Base-by-base conservation (phyloP, 2,113 vertebrate species). In the Tympanuchus pallidicinctus region DNA sequence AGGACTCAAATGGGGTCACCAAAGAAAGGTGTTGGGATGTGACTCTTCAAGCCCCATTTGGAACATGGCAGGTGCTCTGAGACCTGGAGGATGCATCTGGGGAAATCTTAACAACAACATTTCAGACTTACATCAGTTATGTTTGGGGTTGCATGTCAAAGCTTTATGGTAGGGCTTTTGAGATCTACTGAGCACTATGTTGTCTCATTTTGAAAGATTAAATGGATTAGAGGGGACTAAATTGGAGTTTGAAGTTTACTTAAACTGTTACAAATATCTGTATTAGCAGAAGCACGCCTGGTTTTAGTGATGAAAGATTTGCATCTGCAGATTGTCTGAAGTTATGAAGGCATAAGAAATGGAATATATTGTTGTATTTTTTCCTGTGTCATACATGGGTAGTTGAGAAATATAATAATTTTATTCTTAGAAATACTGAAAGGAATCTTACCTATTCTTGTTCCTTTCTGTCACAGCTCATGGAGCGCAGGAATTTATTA, bases 101-200 rank as follows among this genome's bases (percentile, higher is more conserved):
- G 88, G 70, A 88, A 92, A 76, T 66, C 52, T 30, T 86, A 89
- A 91, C 74, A 50, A 43, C 48, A 47, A 18, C 11, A 65, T 80
- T 69, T 71, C n/a, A 21, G 42, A 78, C 20, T 54, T 34, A 11
- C 11, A 10, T 54, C 42, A 32, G 1, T 19, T 10, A 69, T 36
- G 36, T 45, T 74, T 83, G 52, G 8, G 48, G 24, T 70, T 75
- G 42, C 17, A 6, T 50, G 10, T 65, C 54, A 13, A 12, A 7
- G 59, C 14, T 65, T 91, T 69, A 65, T 27, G 61, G 43, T 74
- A 38, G 7, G 15, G 15, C 43, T 48, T 13, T 32, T 79, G 54
- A 45, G 13, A 67, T 88, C 43, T 84, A 36, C 48, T 47, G 43
- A 45, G 14, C 1, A 1, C 9, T 42, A 40, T 69, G 5, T 40